Base-by-base conservation (phyloP, 2,113 vertebrate species). In the Regulus satrapa region DNA sequence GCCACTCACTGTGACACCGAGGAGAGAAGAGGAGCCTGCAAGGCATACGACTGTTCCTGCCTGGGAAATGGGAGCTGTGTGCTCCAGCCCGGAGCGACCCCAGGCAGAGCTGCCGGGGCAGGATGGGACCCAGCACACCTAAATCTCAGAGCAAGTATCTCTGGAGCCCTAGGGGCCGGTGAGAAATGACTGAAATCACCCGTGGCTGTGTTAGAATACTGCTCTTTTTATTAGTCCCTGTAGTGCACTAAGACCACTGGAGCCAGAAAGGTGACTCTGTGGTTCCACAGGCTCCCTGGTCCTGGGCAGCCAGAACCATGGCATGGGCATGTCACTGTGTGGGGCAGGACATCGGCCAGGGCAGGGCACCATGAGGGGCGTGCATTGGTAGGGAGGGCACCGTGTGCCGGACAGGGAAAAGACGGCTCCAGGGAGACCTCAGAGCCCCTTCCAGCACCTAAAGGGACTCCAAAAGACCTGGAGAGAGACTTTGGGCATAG, bases 211-310 rank as follows among this genome's bases (percentile, higher is more conserved):
- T 63, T 77, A 73, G 71, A 73, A 52, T 43, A 29, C 8, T 48
- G 29, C 14, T 48, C 12, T 72, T 55, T 82, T 23, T 48, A 10
- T 9, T 25, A 14, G 6, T 46, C 12, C 13, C 36, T 26, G 8
- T 16, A 23, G 55, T 19, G 32, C 36, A 89, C n/a, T 32, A 24
- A 36, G 21, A n/a, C 40, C 55, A 43, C 24, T 28, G 26, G n/a
- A 62, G 23, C 34, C 17, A n/a, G 68, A 24, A 48, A 43, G 18
- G 11, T 18, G 29, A 4, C 18, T 10, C 41, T 0, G 0, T 5
- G 2, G 26, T 82, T 25, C 3, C 0, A 5, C 0, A 1, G 38
- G 51, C 46, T 45, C 25, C 8, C 54, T 29, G 17, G 5, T 51
- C 10, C 32, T 18, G 15, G 6, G 6, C 25, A 71, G 38, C 46